Conservation (phyloP, 2,888 invertebrate species). For the Pseudococcus viburni region DNA sequence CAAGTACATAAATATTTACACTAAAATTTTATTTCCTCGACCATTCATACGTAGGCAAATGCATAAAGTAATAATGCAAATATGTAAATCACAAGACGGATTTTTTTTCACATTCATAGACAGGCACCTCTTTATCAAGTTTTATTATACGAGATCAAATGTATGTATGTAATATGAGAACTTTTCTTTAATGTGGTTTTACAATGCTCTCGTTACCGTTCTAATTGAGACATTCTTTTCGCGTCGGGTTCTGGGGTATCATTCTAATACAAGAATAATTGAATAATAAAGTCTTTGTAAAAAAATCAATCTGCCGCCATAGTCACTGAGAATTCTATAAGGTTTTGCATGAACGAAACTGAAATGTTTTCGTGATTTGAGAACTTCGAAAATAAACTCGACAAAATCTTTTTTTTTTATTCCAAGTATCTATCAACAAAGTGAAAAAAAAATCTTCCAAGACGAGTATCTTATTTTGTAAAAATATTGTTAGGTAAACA, state of each 20-base stretch:
- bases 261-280: neutral
- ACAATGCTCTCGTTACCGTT: neutral
- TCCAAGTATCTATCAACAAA: neutral
- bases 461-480: neutral
- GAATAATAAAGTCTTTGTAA: neutral
- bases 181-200: neutral
- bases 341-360: neutral
- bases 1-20: too few relatives aligned
- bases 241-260: neutral
- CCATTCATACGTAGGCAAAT: too few relatives aligned
- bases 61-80: neutral
- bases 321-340: neutral
- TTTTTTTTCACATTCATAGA: neutral
- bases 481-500: neutral
- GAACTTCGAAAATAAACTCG: neutral
- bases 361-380: neutral
- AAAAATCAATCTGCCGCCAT: neutral
- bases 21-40: too few relatives aligned
- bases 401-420: too few relatives aligned
- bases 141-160: neutral
- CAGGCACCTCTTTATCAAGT: neutral
- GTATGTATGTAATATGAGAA: neutral
- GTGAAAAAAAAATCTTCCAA: neutral
- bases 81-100: neutral
- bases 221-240: slow-evolving; percentile 6